Base-by-base conservation (phyloP, 2,113 vertebrate genomes). In the Hepsetus odoe region DNA sequence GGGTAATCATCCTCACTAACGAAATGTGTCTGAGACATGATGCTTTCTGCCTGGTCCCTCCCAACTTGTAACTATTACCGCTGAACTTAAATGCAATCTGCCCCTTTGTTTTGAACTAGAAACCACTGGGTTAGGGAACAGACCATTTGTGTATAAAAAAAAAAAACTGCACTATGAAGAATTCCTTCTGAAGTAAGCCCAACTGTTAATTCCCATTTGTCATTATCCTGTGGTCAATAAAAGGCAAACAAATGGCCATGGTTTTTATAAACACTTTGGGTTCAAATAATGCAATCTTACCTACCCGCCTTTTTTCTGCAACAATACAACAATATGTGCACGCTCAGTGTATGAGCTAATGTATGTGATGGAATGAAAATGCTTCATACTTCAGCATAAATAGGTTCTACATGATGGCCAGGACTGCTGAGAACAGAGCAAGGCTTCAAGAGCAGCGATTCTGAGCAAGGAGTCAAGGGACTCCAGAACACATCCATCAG, bases 351-450 rank as follows among this genome's bases (percentile, higher is more conserved):
- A 26, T 58, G 0, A 12, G 26, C 2, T 28, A 58, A 28, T 58
- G 10, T 12, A 58, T 58, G 11, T 11, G 22, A 58, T 28, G 10
- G 18, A 49, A 49, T 18, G 46, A 20, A 49, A 49, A 49, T 16
- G 1, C 1, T 49, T 49, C 9, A 16, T 16, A 49, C 16, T 16
- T 49, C 18, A 18, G 18, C 3, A 13, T 51, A 51, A 4, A 10
- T 3, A 38, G 49, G n/a, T n/a, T 53, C 10, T 8, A 18, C 49
- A n/a, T 51, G 20, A 51, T 51, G 20, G n/a, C 18, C 44, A 46
- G 20, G 26, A 22, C 20, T 24, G 44, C 53, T 59, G 22, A 72
- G 62, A 74, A 40, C 32, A 26, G 61, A 74, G 55, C 4, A 67
- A 53, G 42, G 11, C 58, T 73, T 67, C 51, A 61, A 59, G 53